A percentile compares a stretch with the other conserved stretches of the same genome.
Conservation (phyloP, 2,888 invertebrate species). For the Cerceris rybyensis region DNA sequence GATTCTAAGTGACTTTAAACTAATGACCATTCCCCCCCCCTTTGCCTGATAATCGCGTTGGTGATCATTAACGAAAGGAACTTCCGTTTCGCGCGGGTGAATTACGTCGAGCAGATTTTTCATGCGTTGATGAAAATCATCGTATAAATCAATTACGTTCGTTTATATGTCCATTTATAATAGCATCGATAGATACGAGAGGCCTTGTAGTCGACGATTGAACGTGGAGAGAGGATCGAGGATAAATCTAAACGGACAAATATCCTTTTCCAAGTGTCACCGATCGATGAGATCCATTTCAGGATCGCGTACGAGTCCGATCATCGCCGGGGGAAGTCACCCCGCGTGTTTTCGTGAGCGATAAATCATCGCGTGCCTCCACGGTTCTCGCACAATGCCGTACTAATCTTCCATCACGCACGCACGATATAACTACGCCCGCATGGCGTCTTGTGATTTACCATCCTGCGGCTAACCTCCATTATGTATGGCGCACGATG, state of each 20-base stretch:
- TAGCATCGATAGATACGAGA: neutral
- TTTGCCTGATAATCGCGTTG: conserved; percentile 23
- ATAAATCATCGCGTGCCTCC: conserved; percentile 79
- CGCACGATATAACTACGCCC: conserved; percentile 81
- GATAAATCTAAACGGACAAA: neutral
- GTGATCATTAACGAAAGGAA: conserved; percentile 1
- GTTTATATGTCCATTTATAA: neutral
- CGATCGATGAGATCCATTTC: conserved; percentile 52
- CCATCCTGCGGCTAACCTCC: conserved; percentile 81
- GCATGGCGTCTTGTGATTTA: conserved; percentile 81
- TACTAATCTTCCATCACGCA: conserved; percentile 81
- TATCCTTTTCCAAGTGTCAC: conserved; percentile 17
- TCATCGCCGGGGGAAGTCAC: conserved; percentile 47
- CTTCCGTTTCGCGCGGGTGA: conserved; percentile 11
- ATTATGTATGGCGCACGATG: conserved; percentile 80
- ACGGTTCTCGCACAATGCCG: conserved; percentile 79
- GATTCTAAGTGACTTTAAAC: conserved; percentile 54
- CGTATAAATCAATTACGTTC: neutral
- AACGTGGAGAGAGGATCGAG: conserved; percentile 6
- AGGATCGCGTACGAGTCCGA: conserved; percentile 40
- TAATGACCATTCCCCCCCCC: conserved; percentile 32
- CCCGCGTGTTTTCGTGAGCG: conserved; percentile 67
- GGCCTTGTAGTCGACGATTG: neutral
- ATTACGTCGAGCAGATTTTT: neutral
- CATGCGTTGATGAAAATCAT: neutral